Base-by-base conservation (phyloP, 2,113 vertebrate species). In the Paralichthys olivaceus region DNA sequence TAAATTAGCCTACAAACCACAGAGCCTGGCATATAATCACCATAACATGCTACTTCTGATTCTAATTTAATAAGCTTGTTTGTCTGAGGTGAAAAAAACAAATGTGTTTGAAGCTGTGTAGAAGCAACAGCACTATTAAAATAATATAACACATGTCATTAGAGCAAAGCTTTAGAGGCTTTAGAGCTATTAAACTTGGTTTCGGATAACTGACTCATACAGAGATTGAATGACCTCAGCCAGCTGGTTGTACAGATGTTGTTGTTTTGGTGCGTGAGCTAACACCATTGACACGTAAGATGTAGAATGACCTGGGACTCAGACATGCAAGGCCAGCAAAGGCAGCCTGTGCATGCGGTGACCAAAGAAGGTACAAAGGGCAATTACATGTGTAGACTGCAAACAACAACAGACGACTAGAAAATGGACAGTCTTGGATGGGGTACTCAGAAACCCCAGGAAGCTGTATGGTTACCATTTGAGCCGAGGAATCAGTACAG, bases 1-100 rank as follows among this genome's bases (percentile, higher is more conserved):
- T 28, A 60, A 81, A 75, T 90, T 81, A 87, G 85, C 51, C 57
- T 13, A 1, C 56, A 84, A 78, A 88, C 81, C 83, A 69, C 80
- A 66, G 8, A 53, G 49, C 49, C 49, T 53, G 6, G 49, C 49
- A 15, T 68, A 54, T 37, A 58, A 84, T 72, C 55, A 34, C 45
- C 43, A 57, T 23, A 55, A 79, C 86, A 32, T 26, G 45, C 60
- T 28, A 20, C 43, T 77, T 79, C 69, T 8, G 2, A 77, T 51
- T 84, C 70, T 54, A 53, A 77, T 68, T 82, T 43, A 79, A 54
- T 71, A 69, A 61, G 40, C 74, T 23, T 45, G 71, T 80, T 80
- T 84, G 28, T 76, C 72, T 67, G 32, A 66, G 56, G 51, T 71
- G n/a, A 69, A 58, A 75, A 54, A 45, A 4, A 25, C 37, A 6